Conservation (phyloP, 2,797 vertebrate species). For the Mycteria americana region DNA sequence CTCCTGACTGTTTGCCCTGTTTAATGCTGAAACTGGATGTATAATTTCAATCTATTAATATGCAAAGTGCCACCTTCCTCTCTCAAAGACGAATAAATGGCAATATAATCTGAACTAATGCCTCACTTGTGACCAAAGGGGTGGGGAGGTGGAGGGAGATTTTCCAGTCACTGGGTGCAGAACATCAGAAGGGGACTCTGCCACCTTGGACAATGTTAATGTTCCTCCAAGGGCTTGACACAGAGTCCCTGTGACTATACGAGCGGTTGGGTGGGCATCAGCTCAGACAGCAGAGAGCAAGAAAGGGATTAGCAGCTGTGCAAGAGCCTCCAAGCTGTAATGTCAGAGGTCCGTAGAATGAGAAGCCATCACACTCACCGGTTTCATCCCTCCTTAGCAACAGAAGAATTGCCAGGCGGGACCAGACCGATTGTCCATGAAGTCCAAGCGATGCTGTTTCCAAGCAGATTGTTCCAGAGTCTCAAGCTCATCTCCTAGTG, state of each 20-base stretch:
- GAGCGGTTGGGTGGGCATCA: not conserved
- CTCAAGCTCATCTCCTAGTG: not conserved
- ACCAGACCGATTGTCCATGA: not conserved
- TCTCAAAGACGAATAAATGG: not conserved
- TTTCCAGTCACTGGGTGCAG: not conserved
- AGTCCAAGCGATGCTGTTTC: not conserved
- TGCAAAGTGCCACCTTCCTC: not conserved
- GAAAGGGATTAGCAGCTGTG: not conserved
- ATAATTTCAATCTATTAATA: not conserved
- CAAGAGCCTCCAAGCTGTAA: not conserved
- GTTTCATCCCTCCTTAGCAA: not conserved
- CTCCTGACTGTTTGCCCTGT: not conserved
- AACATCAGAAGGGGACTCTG: not conserved
- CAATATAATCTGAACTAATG: not conserved
- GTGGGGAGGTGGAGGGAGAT: not conserved
- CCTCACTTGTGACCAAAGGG: not conserved
- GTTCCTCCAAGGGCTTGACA: not conserved
- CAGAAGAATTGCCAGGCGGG: not conserved
- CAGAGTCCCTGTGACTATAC: not conserved
- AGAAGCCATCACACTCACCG: accelerated
- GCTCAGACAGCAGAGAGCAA: not conserved
- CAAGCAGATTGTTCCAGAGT: not conserved
- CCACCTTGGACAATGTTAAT: not conserved
- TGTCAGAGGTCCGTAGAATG: not conserved
- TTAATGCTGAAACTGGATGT: not conserved